A percentile compares a stretch with the other conserved stretches of the same genome.
Evolutionary conservation across 2,797 vertebrate genomes (phyloP).

Genomic region (Erethizon dorsatum): DNA sequence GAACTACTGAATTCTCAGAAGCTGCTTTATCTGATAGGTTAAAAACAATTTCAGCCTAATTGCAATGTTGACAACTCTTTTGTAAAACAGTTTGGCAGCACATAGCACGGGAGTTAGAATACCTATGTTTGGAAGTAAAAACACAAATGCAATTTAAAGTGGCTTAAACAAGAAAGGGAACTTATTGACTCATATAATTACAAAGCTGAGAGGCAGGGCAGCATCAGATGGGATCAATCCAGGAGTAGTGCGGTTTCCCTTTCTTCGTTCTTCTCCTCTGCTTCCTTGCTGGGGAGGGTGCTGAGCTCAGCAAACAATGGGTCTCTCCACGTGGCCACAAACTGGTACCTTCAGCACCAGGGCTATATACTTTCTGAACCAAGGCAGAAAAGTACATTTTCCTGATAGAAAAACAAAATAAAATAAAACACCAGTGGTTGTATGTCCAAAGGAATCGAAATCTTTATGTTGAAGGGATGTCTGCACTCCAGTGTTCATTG

Average conservation of each 20-base stretch:
- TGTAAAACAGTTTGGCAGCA: slow-evolving; percentile 50
- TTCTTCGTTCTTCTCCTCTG: neutral
- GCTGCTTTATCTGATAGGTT: slow-evolving; percentile 56
- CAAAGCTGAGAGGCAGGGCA: neutral
- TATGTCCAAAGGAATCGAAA: neutral
- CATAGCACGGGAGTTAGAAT: neutral
- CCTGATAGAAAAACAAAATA: neutral
- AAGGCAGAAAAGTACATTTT: slow-evolving; percentile 8
- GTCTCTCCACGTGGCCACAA: neutral
- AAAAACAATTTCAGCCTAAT: slow-evolving; percentile 63
- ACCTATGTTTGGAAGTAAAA: slow-evolving; percentile 65
- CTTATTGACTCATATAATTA: slow-evolving; percentile 16
- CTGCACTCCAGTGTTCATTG: too few species aligned
- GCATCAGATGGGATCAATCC: neutral
- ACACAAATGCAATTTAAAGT: slow-evolving; percentile 41
- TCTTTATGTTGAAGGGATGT: neutral
- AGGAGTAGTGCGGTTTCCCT: neutral
- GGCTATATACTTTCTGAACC: neutral
- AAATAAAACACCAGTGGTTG: neutral
- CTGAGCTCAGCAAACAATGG: neutral
- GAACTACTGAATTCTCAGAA: slow-evolving; percentile 60
- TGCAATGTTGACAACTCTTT: slow-evolving; percentile 63
- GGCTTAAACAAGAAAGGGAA: slow-evolving; percentile 36
- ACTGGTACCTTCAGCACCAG: neutral
- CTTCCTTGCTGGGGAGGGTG: neutral